Conservation (phyloP, 2,888 invertebrate genomes). For the Cotesia congregata region DNA sequence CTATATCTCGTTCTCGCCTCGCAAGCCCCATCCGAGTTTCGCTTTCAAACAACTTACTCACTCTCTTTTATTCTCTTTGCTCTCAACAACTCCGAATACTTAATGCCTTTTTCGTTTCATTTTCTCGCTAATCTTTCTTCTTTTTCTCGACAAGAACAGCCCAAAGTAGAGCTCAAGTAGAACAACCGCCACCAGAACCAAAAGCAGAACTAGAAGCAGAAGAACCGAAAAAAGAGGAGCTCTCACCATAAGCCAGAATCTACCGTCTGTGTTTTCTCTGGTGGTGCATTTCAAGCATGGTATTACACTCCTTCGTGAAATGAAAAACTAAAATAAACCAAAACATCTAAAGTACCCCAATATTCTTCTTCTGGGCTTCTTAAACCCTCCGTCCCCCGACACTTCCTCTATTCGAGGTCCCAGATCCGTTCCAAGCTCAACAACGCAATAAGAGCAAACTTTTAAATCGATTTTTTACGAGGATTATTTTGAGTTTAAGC, state of each 20-base stretch:
- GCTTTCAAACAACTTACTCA: constrained; percentile 18
- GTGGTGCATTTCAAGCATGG: background rate
- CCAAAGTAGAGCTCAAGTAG: background rate
- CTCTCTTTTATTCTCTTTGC: background rate
- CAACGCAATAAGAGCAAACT: too few relatives aligned
- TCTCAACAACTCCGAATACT: background rate
- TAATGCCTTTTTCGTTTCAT: constrained; percentile 4
- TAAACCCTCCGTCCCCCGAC: too few relatives aligned
- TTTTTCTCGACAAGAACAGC: background rate
- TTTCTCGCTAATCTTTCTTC: background rate
- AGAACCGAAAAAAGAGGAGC: background rate
- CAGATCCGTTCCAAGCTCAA: too few relatives aligned
- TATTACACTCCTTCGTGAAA: constrained; percentile 8
- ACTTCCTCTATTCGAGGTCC: too few relatives aligned
- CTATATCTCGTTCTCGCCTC: too few relatives aligned
- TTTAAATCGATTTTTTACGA: too few relatives aligned
- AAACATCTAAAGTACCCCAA: background rate
- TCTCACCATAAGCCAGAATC: background rate
- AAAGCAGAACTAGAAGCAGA: background rate
- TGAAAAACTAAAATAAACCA: background rate
- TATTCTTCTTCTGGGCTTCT: background rate
- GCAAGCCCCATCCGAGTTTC: background rate
- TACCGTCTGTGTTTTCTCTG: background rate
- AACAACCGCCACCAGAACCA: background rate
- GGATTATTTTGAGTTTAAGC: too few relatives aligned